A percentile compares a stretch with the other conserved stretches of the same genome.
phyloP scores from a whole-genome alignment of 2,888 invertebrate genomes.

The Ferrisia virgata region DNA sequence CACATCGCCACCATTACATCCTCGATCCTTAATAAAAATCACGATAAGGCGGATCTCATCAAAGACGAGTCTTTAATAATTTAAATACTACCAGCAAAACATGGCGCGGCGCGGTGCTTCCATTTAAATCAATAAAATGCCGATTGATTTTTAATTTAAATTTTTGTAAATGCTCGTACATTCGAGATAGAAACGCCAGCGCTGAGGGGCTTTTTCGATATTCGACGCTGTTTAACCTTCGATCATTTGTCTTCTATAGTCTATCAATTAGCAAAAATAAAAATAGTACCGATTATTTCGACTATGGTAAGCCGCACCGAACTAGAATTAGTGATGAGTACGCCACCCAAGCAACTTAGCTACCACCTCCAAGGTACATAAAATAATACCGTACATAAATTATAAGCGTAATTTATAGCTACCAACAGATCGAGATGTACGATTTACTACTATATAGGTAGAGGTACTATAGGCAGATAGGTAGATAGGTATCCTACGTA shows the following conservation, averaged over 20 bases:
- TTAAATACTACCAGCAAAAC: not conserved
- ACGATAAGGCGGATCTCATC: conserved; percentile 12
- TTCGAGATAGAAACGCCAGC: not conserved
- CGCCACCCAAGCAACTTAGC: conserved; percentile 15
- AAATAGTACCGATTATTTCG: not conserved
- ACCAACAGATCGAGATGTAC: not conserved
- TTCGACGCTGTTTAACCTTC: not conserved
- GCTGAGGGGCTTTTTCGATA: not conserved
- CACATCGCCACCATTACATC: not conserved
- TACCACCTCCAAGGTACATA: conserved; percentile 18
- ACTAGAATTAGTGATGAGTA: conserved; percentile 3
- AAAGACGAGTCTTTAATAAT: not conserved
- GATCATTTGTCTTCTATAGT: not conserved
- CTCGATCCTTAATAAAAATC: not conserved
- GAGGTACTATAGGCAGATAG: too few relatives aligned
- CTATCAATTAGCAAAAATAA: not conserved
- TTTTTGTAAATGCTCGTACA: not conserved
- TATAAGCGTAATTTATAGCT: conserved; percentile 13
- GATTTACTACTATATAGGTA: not conserved
- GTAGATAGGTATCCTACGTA: too few relatives aligned
- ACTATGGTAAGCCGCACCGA: not conserved
- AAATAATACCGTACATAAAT: conserved; percentile 24
- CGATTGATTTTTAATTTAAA: conserved; percentile 26
- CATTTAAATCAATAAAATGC: conserved; percentile 28
- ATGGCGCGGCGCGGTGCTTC: too few relatives aligned